Evolutionary conservation across 2,888 invertebrate species (phyloP).

Genomic region (Rhyacophila evoluta): DNA sequence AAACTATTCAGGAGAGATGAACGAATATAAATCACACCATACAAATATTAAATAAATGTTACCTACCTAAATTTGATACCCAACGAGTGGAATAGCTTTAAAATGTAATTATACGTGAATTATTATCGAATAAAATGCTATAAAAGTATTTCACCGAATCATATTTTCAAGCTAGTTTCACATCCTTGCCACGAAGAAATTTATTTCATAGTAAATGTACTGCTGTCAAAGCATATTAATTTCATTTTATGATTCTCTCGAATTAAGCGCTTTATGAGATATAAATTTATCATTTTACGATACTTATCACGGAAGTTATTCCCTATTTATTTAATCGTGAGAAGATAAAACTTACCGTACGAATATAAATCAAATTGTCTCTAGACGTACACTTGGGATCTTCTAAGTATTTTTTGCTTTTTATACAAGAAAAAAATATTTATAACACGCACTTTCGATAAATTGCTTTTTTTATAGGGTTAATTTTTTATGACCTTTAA

Average conservation of each 20-base stretch:
- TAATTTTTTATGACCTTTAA: too few relatives aligned
- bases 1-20: background rate
- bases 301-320: background rate
- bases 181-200: background rate
- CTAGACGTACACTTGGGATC: too few relatives aligned
- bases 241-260: background rate
- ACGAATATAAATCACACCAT: slow-evolving; percentile 3
- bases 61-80: background rate
- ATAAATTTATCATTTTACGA: background rate
- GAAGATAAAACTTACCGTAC: background rate
- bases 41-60: background rate
- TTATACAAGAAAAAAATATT: too few relatives aligned
- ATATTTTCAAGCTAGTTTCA: background rate
- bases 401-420: too few relatives aligned
- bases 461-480: too few relatives aligned
- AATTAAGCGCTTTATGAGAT: background rate
- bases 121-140: background rate
- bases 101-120: slow-evolving; percentile 17
- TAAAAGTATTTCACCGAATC: background rate
- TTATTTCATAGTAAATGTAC: background rate
- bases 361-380: too few relatives aligned
- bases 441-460: too few relatives aligned
- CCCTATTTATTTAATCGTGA: background rate
- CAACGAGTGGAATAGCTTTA: background rate
- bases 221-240: background rate